A percentile compares a stretch with the other conserved stretches of the same genome.
Conservation (phyloP, 2,113 vertebrate genomes). For the Cettia cetti region DNA sequence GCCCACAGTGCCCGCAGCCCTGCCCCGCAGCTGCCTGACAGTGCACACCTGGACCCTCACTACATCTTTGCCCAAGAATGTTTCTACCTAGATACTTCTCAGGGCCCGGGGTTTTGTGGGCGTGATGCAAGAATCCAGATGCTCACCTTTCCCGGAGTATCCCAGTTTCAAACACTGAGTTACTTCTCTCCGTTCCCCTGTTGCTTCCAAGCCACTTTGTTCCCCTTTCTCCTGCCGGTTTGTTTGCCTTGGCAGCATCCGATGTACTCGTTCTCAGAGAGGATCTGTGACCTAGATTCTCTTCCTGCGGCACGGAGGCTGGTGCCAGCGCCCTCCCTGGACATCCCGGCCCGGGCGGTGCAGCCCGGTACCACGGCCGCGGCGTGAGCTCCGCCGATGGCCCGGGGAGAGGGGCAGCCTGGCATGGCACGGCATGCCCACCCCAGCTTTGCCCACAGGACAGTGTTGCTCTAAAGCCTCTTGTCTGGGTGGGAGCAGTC, state of each 20-base stretch:
- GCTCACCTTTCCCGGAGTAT: neutral
- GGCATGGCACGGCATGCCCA: neutral
- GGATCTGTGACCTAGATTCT: slow-evolving; percentile 45
- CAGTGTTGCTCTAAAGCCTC: neutral
- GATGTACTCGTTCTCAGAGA: neutral
- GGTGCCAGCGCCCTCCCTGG: neutral
- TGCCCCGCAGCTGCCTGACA: neutral
- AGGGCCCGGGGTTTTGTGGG: neutral
- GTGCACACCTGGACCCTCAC: neutral
- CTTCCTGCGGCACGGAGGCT: rapidly evolving
- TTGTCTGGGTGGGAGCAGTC: neutral
- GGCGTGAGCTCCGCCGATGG: rapidly evolving
- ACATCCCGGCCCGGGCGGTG: neutral
- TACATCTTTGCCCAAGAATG: neutral
- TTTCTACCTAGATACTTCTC: neutral
- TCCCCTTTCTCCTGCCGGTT: neutral
- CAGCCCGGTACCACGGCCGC: neutral
- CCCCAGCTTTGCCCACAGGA: neutral
- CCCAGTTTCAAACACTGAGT: neutral
- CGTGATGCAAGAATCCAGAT: neutral
- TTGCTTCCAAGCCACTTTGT: neutral
- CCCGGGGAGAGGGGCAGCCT: neutral
- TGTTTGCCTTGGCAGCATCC: slow-evolving; percentile 51
- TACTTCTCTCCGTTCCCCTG: neutral
- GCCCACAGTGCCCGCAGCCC: neutral